These are phyloP conservation scores for Maconellicoccus hirsutus DNA, from an alignment of 1,140 invertebrate species.

Conservation along the genomic window DNA sequence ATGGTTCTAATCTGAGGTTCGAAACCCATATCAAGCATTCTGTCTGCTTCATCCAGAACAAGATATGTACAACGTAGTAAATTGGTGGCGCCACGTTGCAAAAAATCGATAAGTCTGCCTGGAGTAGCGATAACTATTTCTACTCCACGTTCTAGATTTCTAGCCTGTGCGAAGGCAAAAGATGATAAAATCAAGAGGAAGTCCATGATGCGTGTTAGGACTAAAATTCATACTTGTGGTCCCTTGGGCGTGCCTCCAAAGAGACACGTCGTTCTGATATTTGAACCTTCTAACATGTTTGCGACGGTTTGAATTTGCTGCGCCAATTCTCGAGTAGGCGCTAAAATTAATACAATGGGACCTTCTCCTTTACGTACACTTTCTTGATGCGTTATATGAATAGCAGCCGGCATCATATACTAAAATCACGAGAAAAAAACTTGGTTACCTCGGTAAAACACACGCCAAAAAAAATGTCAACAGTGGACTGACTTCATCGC, in stretches of 20 bases:
- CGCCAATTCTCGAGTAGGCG: constrained; percentile 74
- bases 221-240: constrained; percentile 39
- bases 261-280: constrained; percentile 71
- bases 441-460: not conserved
- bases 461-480: not conserved
- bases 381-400: constrained; percentile 66
- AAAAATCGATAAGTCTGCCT: constrained; percentile 79
- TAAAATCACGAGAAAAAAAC: constrained; percentile 28
- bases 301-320: constrained; percentile 82
- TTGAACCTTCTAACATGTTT: constrained; percentile 61
- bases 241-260: constrained; percentile 76
- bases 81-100: constrained; percentile 76
- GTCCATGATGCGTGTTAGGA: not conserved
- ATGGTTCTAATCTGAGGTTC: constrained; percentile 98
- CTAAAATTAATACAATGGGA: constrained; percentile 60
- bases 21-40: constrained; percentile 93
- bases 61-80: constrained; percentile 79
- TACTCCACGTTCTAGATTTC: constrained; percentile 64
- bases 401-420: constrained; percentile 48
- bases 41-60: constrained; percentile 89
- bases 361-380: constrained; percentile 53
- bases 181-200: not conserved
- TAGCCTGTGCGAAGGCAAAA: constrained; percentile 40
- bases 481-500: constrained; percentile 16
- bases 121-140: constrained; percentile 81